A percentile compares a stretch with the other conserved stretches of the same genome.
These are phyloP conservation scores for Thelaira solivaga DNA, from an alignment of 2,888 invertebrate species.

Conservation along the genomic window DNA sequence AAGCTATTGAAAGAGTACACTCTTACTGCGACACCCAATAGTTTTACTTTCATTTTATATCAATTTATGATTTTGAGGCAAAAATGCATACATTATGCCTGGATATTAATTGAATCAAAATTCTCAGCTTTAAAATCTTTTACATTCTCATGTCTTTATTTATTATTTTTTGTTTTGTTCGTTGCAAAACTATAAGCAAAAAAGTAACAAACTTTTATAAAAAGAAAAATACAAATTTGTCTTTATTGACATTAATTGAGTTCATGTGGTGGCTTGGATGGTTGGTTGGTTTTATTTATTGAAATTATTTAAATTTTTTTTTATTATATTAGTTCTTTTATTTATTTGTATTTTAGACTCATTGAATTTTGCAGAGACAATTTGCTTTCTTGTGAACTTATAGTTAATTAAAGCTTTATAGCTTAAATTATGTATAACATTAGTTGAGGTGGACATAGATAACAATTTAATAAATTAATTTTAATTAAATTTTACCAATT, in stretches of 20 bases:
- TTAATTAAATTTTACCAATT: too few relatives aligned
- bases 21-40: too few relatives aligned
- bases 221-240: conserved; percentile 25
- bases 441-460: too few relatives aligned
- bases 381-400: not conserved
- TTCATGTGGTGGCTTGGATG: conserved; percentile 32
- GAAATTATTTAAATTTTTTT: conserved; percentile 34
- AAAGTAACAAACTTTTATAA: too few relatives aligned
- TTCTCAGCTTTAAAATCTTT: conserved; percentile 6
- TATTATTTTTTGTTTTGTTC: not conserved
- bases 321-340: conserved; percentile 10
- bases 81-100: conserved; percentile 39
- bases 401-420: not conserved
- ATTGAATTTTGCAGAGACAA: not conserved
- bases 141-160: conserved; percentile 22
- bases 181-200: conserved; percentile 16
- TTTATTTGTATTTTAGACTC: conserved; percentile 1
- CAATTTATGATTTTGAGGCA: conserved; percentile 12
- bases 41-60: not conserved
- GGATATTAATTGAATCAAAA: conserved; percentile 47
- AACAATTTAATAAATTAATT: too few relatives aligned
- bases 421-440: too few relatives aligned
- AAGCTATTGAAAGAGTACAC: too few relatives aligned
- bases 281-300: conserved; percentile 19
- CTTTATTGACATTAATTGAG: conserved; percentile 58